Conservation (phyloP, 2,113 vertebrate species). For the Poecile atricapillus region DNA sequence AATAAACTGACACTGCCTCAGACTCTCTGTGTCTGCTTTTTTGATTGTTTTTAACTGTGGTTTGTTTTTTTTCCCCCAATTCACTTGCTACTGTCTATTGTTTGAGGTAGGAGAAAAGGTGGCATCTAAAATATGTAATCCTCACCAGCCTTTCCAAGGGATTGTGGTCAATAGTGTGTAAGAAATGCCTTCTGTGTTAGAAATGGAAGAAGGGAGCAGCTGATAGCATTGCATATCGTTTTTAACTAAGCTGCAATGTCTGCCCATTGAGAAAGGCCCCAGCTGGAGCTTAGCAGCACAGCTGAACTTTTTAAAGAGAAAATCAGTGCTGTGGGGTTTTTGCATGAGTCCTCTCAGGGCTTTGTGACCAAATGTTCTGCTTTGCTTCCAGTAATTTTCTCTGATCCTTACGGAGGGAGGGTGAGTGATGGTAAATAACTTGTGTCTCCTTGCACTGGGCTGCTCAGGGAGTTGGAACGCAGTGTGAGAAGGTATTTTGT, state of each 20-base stretch:
- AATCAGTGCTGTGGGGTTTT: neutral
- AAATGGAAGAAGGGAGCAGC: neutral
- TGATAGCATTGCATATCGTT: neutral
- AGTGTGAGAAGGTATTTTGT: neutral
- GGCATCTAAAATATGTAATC: neutral
- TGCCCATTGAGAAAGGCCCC: neutral
- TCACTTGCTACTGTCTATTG: neutral
- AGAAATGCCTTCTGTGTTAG: neutral
- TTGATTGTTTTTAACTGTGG: neutral
- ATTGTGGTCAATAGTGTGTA: neutral
- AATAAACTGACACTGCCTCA: neutral
- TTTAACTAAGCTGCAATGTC: neutral
- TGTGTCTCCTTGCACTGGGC: accelerated
- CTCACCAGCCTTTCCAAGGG: neutral
- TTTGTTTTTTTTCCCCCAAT: neutral
- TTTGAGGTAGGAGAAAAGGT: neutral
- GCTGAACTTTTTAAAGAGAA: neutral
- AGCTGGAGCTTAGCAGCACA: neutral
- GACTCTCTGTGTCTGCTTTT: neutral
- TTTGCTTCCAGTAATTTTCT: neutral
- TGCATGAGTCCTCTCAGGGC: neutral
- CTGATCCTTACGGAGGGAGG: neutral
- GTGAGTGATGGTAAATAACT: neutral
- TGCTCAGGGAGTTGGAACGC: neutral
- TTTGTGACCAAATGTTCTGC: neutral